These are phyloP conservation scores for Leistus spinibarbis DNA, from an alignment of 2,888 invertebrate species.

Conservation along the genomic window DNA sequence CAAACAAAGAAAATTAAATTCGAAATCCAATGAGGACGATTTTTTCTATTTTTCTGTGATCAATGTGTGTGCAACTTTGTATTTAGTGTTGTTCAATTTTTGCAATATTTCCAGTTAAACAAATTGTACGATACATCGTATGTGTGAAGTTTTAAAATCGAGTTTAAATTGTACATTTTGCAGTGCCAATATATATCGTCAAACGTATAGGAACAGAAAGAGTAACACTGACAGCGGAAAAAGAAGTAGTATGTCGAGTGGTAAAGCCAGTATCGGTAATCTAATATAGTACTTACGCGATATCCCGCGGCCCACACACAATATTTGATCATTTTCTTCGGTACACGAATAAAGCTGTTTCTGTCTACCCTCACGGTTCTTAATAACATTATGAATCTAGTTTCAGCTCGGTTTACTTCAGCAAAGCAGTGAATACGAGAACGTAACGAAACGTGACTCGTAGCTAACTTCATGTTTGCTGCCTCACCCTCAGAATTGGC, in stretches of 20 bases:
- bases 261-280: conserved; percentile 13
- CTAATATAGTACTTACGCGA: conserved; percentile 10
- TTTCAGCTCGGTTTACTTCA: conserved; percentile 21
- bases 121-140: neutral
- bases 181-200: neutral
- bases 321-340: conserved; percentile 37
- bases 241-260: neutral
- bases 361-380: conserved; percentile 14
- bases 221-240: neutral
- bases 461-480: neutral
- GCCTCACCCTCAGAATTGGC: neutral
- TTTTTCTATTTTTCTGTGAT: no score
- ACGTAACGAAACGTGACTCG: neutral
- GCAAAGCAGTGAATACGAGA: neutral
- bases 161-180: neutral
- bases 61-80: no score
- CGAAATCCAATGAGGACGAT: no score
- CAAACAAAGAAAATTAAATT: no score
- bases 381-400: conserved; percentile 39
- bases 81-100: no score
- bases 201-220: neutral
- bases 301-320: conserved; percentile 11
- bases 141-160: neutral
- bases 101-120: neutral
- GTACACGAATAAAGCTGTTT: conserved; percentile 27